Evolutionary conservation across 1,140 invertebrate genomes (phyloP).

Genomic region (Drosophila auraria): DNA sequence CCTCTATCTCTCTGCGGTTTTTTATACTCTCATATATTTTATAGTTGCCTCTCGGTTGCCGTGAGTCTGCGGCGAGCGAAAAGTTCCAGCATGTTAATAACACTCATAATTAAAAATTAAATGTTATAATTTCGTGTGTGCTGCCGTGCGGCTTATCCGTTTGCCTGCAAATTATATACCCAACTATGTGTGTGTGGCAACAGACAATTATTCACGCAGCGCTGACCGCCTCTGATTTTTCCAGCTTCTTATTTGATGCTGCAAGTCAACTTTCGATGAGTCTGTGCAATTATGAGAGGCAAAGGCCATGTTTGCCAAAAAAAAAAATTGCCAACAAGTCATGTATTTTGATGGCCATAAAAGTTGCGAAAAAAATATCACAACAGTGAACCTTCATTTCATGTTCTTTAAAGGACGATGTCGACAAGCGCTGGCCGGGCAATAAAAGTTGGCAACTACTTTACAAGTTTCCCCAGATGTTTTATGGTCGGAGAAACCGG

Average conservation of each 20-base stretch:
- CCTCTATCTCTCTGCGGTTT: constrained; percentile 24
- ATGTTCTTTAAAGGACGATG: constrained; percentile 41
- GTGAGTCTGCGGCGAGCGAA: constrained; percentile 63
- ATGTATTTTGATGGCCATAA: constrained; percentile 38
- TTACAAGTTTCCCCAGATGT: constrained; percentile 47
- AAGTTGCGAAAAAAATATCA: not conserved
- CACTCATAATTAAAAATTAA: constrained; percentile 82
- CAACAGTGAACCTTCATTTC: constrained; percentile 15
- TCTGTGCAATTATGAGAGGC: constrained; percentile 34
- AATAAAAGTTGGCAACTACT: constrained; percentile 73
- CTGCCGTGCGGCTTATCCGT: constrained; percentile 63
- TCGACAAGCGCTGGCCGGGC: constrained; percentile 43
- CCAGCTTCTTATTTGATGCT: constrained; percentile 9
- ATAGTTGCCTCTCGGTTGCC: constrained; percentile 43
- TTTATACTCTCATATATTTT: constrained; percentile 63
- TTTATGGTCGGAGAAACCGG: constrained; percentile 27
- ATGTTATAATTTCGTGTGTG: constrained; percentile 74
- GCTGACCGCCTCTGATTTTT: constrained; percentile 19
- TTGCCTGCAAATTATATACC: constrained; percentile 50
- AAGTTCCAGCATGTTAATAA: constrained; percentile 78
- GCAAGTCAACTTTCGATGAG: constrained; percentile 52
- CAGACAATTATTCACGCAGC: constrained; percentile 49
- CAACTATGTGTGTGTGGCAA: constrained; percentile 33
- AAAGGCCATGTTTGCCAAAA: constrained; percentile 34
- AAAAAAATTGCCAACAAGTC: constrained; percentile 44